Evolutionary conservation across 2,888 invertebrate species (phyloP).

Genomic region (Pasiphila rectangulata): DNA sequence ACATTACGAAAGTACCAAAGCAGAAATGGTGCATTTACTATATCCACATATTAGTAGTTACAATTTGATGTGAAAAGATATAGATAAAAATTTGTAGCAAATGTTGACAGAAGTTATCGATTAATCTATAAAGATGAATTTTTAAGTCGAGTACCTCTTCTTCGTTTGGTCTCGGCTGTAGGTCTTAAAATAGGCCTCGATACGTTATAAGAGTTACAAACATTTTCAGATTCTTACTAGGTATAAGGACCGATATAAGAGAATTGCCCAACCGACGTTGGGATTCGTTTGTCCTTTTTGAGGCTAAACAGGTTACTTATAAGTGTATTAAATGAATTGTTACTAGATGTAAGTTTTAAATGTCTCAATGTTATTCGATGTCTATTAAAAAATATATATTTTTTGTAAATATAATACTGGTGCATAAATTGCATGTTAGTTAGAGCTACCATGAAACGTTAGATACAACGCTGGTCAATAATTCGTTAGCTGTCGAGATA

Average conservation of each 20-base stretch:
- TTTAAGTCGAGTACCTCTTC: no score
- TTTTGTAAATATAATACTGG: slow-evolving; percentile 8
- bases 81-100: neutral
- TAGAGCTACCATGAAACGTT: slow-evolving; percentile 16
- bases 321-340: slow-evolving; percentile 5
- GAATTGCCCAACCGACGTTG: neutral
- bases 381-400: slow-evolving; percentile 12
- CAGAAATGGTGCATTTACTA: neutral
- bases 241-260: neutral
- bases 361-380: slow-evolving; percentile 18
- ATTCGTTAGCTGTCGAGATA: slow-evolving; percentile 13
- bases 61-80: no score
- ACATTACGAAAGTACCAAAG: no score
- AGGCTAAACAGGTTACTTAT: slow-evolving; percentile 7
- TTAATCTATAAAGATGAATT: no score
- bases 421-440: neutral
- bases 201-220: neutral
- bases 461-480: slow-evolving; percentile 20
- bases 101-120: no score
- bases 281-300: slow-evolving; percentile 9
- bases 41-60: no score
- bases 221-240: slow-evolving; percentile 2
- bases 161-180: neutral
- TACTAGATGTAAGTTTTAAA: slow-evolving; percentile 7
- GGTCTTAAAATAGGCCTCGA: neutral